A percentile compares a stretch with the other conserved stretches of the same genome.
Conservation (phyloP, 2,888 invertebrate species). For the Chironomus riparius region DNA sequence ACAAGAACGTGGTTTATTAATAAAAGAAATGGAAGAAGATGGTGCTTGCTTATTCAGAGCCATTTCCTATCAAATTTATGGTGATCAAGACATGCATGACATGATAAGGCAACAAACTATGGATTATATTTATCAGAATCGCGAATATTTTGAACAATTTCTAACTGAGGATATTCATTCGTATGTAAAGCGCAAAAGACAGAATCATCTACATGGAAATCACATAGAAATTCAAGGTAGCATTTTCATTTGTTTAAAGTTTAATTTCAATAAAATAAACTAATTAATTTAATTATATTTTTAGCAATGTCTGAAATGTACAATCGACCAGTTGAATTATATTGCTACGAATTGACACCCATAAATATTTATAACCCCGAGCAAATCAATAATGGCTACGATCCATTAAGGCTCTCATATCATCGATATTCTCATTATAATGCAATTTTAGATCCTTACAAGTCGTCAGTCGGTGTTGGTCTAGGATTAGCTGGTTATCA, state of each 20-base stretch:
- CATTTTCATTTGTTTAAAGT: not conserved
- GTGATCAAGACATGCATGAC: conserved; percentile 82
- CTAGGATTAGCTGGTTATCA: conserved; percentile 72
- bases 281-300: not conserved
- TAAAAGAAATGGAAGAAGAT: conserved; percentile 78
- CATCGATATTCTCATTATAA: conserved; percentile 83
- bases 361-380: conserved; percentile 79
- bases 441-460: conserved; percentile 76
- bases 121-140: conserved; percentile 81
- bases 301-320: conserved; percentile 77
- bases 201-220: conserved; percentile 75
- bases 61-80: conserved; percentile 82
- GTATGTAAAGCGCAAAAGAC: conserved; percentile 71
- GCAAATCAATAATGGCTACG: conserved; percentile 59
- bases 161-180: conserved; percentile 81
- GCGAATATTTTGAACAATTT: conserved; percentile 79
- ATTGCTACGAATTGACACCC: conserved; percentile 51
- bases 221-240: conserved; percentile 72
- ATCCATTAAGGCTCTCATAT: conserved; percentile 75
- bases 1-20: conserved; percentile 63
- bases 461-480: conserved; percentile 72
- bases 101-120: conserved; percentile 75
- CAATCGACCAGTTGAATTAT: conserved; percentile 78
- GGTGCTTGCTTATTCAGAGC: conserved; percentile 83
- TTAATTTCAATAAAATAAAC: not conserved